Conservation (phyloP, 2,113 vertebrate species). For the Peromyscus californicus region DNA sequence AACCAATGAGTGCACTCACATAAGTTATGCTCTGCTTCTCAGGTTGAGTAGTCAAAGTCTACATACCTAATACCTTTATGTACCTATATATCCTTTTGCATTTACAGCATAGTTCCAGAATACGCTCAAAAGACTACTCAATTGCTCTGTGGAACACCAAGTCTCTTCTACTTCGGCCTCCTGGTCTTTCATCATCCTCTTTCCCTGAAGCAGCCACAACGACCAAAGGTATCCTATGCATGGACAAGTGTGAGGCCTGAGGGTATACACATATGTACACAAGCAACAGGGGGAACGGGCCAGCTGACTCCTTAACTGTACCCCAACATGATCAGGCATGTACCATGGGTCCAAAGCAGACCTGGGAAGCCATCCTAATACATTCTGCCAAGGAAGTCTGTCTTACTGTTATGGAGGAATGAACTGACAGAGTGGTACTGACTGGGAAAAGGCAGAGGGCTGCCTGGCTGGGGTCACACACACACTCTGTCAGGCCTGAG, state of each 20-base stretch:
- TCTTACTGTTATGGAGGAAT: background rate
- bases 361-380: background rate
- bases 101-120: background rate
- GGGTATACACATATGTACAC: background rate
- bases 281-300: background rate
- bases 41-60: background rate
- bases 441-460: background rate
- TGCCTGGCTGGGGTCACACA: background rate
- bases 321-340: background rate
- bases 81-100: background rate
- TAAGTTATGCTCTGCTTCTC: background rate
- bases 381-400: background rate
- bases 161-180: background rate
- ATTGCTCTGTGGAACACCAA: background rate
- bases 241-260: background rate
- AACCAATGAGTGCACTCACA: background rate
- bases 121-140: background rate
- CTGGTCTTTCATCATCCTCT: background rate
- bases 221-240: background rate
- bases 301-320: background rate
- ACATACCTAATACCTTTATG: background rate
- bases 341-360: background rate
- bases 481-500: background rate
- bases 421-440: background rate
- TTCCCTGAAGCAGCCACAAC: slow-evolving; percentile 2